These are phyloP conservation scores for Scrobipalpa costella DNA, from an alignment of 2,888 invertebrate genomes.

Conservation along the genomic window DNA sequence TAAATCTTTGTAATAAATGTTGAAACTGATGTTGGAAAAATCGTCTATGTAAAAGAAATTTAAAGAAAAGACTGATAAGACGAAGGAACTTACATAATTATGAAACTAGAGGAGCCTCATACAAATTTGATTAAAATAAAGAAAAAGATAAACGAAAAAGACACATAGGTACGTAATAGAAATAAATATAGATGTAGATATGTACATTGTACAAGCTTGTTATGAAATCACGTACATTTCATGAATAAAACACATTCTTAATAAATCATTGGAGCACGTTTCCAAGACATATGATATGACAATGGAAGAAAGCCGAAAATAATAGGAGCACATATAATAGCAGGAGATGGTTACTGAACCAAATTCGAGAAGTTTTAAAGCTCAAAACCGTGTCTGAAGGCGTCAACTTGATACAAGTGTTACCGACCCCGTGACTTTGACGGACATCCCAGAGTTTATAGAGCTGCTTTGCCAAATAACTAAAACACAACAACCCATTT, in stretches of 20 bases:
- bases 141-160: too few species aligned
- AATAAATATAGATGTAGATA: background rate
- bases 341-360: conserved; percentile 42
- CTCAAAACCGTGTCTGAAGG: conserved; percentile 42
- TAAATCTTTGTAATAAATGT: too few species aligned
- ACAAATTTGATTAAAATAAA: too few species aligned
- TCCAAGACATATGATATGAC: conserved; percentile 7
- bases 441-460: conserved; percentile 41
- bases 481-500: conserved; percentile 1
- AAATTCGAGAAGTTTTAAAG: conserved; percentile 41
- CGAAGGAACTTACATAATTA: too few species aligned
- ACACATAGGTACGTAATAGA: background rate
- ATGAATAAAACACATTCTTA: background rate
- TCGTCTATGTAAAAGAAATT: too few species aligned
- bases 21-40: too few species aligned
- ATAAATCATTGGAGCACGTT: background rate
- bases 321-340: conserved; percentile 47
- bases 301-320: conserved; percentile 31
- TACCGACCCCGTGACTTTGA: conserved; percentile 55
- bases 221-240: conserved; percentile 3
- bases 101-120: too few species aligned
- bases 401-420: conserved; percentile 41
- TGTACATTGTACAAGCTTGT: background rate
- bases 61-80: too few species aligned
- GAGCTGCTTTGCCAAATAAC: conserved; percentile 28